phyloP scores from a whole-genome alignment of 2,113 vertebrate genomes.

The Clarias macrocephalus region DNA sequence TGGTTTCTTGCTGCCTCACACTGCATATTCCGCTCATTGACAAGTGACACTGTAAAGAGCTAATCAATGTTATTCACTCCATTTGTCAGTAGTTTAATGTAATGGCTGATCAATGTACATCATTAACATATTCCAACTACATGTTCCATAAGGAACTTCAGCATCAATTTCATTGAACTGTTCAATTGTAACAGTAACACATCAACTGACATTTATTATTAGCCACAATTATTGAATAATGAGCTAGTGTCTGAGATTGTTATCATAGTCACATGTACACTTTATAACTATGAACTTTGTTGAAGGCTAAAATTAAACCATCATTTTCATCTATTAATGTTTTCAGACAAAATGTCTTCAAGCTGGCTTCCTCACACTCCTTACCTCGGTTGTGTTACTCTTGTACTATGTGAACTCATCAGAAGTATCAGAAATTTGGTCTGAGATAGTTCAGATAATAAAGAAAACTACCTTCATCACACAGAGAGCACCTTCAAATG shows the following conservation, averaged over 20 bases:
- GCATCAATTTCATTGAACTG: neutral
- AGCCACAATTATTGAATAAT: neutral
- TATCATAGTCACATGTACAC: too few species aligned
- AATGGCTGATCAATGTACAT: neutral
- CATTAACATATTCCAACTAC: neutral
- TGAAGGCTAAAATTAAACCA: neutral
- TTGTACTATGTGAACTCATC: slow-evolving; percentile 17
- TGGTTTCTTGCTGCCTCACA: too few species aligned
- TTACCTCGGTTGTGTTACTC: slow-evolving; percentile 1
- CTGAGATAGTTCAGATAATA: neutral
- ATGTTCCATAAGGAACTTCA: neutral
- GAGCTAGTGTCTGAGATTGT: neutral
- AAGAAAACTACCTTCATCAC: neutral
- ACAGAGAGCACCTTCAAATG: neutral
- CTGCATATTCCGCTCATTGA: too few species aligned
- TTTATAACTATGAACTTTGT: neutral
- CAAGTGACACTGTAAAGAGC: too few species aligned
- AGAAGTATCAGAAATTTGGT: slow-evolving; percentile 1
- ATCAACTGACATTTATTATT: neutral
- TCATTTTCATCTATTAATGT: neutral
- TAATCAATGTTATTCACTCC: too few species aligned
- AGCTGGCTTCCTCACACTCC: neutral
- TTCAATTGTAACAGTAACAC: neutral
- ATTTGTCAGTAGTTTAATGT: too few species aligned
- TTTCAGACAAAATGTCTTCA: slow-evolving; percentile 18